These are phyloP conservation scores for Microhierax caerulescens DNA, from an alignment of 2,797 vertebrate genomes.

Conservation along the genomic window DNA sequence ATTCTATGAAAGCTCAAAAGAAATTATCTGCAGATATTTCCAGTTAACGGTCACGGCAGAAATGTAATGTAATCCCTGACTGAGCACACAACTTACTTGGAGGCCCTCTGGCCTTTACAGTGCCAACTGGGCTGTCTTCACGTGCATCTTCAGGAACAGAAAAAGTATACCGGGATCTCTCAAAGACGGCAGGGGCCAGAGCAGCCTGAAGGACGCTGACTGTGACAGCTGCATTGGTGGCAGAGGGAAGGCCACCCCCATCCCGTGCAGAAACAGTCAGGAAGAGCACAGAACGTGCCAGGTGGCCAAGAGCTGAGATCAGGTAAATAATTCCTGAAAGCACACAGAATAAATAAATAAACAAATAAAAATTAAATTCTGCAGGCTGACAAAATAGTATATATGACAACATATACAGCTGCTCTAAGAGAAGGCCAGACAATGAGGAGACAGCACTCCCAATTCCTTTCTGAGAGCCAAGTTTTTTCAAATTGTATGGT, in stretches of 20 bases:
- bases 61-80: not conserved
- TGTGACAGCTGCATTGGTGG: conserved; percentile 81
- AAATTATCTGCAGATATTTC: not conserved
- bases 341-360: not conserved
- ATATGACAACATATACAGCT: not conserved
- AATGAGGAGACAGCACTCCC: not conserved
- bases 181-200: conserved; percentile 84
- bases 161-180: conserved; percentile 84
- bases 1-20: not conserved
- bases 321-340: conserved; percentile 85
- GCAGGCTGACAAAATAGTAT: not conserved
- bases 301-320: conserved; percentile 79
- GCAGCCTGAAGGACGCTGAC: conserved; percentile 80
- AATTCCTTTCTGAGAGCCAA: not conserved
- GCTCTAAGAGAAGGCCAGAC: not conserved
- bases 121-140: conserved; percentile 80
- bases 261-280: conserved; percentile 84
- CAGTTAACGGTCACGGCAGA: not conserved
- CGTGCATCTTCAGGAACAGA: conserved; percentile 82
- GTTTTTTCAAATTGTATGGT: not conserved
- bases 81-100: conserved; percentile 75
- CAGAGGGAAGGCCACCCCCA: conserved; percentile 80
- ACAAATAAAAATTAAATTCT: not conserved
- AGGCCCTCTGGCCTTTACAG: conserved; percentile 79
- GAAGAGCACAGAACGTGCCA: conserved; percentile 74